phyloP scores from a whole-genome alignment of 1,140 invertebrate species.

The Chelonus insularis region DNA sequence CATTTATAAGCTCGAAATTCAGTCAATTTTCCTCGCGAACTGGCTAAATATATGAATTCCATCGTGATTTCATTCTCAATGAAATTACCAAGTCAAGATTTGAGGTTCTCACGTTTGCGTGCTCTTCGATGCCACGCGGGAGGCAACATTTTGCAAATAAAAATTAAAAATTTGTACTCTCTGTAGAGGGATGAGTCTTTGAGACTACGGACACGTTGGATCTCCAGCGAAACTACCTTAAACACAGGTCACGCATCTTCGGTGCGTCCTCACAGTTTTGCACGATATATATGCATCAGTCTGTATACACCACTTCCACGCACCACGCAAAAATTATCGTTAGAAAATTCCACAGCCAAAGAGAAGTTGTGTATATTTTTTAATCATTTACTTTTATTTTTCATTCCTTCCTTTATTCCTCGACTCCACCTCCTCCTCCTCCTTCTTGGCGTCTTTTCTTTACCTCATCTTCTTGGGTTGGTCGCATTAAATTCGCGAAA shows the following conservation, averaged over 20 bases:
- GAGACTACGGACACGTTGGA: neutral
- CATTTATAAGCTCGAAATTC: neutral
- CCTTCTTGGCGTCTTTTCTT: neutral
- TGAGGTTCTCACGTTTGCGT: constrained; percentile 43
- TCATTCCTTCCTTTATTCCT: neutral
- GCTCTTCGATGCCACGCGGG: constrained; percentile 20
- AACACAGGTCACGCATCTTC: constrained; percentile 45
- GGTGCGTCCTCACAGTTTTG: constrained; percentile 34
- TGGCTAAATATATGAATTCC: constrained; percentile 2
- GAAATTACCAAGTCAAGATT: constrained; percentile 19
- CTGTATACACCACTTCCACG: constrained; percentile 22
- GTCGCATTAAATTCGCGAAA: neutral
- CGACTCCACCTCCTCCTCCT: neutral
- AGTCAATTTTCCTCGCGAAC: neutral
- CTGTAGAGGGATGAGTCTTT: neutral
- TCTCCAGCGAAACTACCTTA: constrained; percentile 39
- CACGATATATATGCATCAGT: constrained; percentile 38
- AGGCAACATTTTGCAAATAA: constrained; percentile 36
- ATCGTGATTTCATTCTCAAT: neutral
- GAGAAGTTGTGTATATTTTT: neutral
- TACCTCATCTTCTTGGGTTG: neutral
- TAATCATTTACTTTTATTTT: neutral
- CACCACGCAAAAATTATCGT: constrained; percentile 41
- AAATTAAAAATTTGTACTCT: constrained; percentile 38
- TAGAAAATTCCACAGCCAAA: constrained; percentile 38